phyloP scores from a whole-genome alignment of 1,140 invertebrate genomes.

The Maniola jurtina region DNA sequence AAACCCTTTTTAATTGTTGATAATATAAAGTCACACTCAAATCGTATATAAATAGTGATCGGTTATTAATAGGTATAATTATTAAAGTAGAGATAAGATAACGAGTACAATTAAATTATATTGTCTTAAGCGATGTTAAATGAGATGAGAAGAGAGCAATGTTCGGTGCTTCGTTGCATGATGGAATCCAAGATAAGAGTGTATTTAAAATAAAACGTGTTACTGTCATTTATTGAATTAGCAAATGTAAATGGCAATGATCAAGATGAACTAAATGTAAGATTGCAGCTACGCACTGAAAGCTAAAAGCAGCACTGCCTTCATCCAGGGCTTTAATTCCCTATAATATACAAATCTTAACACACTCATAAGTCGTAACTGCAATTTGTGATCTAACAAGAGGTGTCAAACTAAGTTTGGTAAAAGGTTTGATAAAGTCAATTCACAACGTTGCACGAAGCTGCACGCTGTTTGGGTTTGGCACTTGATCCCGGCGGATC shows the following conservation, averaged over 20 bases:
- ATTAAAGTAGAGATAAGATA: conserved; percentile 36
- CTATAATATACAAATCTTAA: too few species aligned
- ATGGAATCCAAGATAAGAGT: not conserved
- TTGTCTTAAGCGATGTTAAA: conserved; percentile 34
- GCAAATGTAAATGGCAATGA: too few species aligned
- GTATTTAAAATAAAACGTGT: not conserved
- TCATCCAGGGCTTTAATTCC: too few species aligned
- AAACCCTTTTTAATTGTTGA: conserved; percentile 36
- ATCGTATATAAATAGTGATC: conserved; percentile 30
- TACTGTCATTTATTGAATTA: not conserved
- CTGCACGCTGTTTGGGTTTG: not conserved
- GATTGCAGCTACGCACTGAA: too few species aligned
- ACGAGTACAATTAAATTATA: conserved; percentile 38
- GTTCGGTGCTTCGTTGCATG: conserved; percentile 1
- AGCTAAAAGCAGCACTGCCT: too few species aligned
- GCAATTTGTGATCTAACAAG: too few species aligned
- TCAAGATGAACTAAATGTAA: too few species aligned
- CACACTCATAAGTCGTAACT: too few species aligned
- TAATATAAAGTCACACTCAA: conserved; percentile 29
- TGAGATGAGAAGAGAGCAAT: conserved; percentile 13
- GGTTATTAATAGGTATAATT: conserved; percentile 33
- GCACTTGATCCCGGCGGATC: not conserved
- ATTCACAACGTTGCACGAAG: too few species aligned
- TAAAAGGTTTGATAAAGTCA: too few species aligned
- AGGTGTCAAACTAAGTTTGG: too few species aligned